phyloP scores from a whole-genome alignment of 2,888 invertebrate species.

The Pachymerium ferrugineum region DNA sequence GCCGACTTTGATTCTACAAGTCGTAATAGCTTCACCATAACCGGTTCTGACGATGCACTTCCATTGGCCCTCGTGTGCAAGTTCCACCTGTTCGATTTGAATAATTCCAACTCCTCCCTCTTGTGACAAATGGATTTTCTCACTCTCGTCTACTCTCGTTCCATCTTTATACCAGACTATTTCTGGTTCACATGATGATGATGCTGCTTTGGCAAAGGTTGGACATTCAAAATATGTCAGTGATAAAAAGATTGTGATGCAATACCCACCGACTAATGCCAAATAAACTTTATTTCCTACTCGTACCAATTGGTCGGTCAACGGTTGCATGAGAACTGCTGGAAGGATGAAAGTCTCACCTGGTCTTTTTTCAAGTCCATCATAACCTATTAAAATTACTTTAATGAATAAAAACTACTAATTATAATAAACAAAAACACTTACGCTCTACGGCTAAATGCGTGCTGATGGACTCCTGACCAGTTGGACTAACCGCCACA shows the following conservation, averaged over 20 bases:
- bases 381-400: neutral
- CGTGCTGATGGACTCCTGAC: constrained; percentile 35
- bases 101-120: constrained; percentile 69
- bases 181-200: constrained; percentile 57
- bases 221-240: neutral
- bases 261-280: constrained; percentile 33
- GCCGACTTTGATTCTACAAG: constrained; percentile 45
- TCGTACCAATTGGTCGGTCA: constrained; percentile 34
- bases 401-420: neutral
- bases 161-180: constrained; percentile 86
- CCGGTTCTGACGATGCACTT: constrained; percentile 44
- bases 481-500: constrained; percentile 40
- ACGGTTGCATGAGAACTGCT: constrained; percentile 34
- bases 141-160: constrained; percentile 61
- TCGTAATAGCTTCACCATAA: constrained; percentile 44
- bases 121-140: constrained; percentile 56
- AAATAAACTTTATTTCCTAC: constrained; percentile 35
- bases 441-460: constrained; percentile 35
- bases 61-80: constrained; percentile 68
- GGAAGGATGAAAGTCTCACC: constrained; percentile 35
- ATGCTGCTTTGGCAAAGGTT: neutral
- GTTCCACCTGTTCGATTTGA: constrained; percentile 67
- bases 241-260: neutral
- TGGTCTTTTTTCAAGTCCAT: constrained; percentile 7
- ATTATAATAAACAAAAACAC: neutral